A percentile compares a stretch with the other conserved stretches of the same genome.
Conservation (phyloP, 2,797 vertebrate genomes). For the Mico argentatus region DNA sequence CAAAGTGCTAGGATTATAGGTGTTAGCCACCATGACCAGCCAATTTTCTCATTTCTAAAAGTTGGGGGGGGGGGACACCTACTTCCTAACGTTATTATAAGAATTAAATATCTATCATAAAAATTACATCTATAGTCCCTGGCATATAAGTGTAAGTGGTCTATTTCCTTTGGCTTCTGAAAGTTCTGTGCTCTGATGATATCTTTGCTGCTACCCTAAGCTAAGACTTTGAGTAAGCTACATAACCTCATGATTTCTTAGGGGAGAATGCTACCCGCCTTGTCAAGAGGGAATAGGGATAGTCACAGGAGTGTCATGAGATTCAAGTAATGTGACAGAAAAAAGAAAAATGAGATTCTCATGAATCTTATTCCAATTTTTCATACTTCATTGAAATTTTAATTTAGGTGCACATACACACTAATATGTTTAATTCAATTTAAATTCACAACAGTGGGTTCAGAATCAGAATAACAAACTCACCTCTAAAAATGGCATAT, state of each 20-base stretch:
- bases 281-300: background rate
- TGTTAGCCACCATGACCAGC: too few relatives aligned
- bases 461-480: conserved; percentile 11
- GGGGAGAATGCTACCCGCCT: background rate
- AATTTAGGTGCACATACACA: background rate
- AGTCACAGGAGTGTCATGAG: background rate
- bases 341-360: background rate
- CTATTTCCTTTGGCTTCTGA: background rate
- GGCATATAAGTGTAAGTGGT: background rate
- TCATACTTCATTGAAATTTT: conserved; percentile 23
- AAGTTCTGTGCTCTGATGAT: background rate
- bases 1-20: too few relatives aligned
- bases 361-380: background rate
- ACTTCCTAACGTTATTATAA: background rate
- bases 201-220: background rate
- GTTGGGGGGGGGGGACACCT: background rate
- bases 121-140: background rate
- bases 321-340: background rate
- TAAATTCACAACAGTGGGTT: background rate
- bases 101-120: background rate
- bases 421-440: background rate
- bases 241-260: background rate
- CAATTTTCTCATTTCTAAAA: background rate
- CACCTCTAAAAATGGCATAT: background rate
- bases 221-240: background rate